Percentiles rank a stretch among this genome's conserved stretches.
phyloP scores from a whole-genome alignment of 2,113 vertebrate genomes.

The Megaleporinus macrocephalus region DNA sequence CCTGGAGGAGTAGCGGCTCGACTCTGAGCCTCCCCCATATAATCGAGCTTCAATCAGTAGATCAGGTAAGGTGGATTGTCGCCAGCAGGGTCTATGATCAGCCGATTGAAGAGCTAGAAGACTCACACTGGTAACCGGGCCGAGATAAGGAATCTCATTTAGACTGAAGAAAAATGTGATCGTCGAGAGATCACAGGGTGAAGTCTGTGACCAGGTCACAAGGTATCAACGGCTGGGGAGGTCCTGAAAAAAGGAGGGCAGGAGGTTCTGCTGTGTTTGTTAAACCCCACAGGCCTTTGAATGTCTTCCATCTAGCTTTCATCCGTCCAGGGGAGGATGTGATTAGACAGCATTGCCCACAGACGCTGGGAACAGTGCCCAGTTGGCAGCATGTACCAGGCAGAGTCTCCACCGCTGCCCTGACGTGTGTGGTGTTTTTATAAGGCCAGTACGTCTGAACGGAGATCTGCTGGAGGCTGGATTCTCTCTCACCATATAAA shows the following conservation, averaged over 20 bases:
- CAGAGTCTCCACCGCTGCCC: constrained; percentile 1
- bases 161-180: neutral
- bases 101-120: no score
- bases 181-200: neutral
- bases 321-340: constrained; percentile 44
- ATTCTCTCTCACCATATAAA: neutral
- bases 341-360: constrained; percentile 38
- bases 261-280: constrained; percentile 32
- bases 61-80: no score
- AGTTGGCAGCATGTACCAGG: constrained; percentile 55
- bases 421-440: constrained; percentile 50
- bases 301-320: constrained; percentile 44
- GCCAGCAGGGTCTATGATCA: no score
- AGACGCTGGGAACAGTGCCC: constrained; percentile 63
- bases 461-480: neutral
- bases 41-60: no score
- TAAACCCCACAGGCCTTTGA: constrained; percentile 47
- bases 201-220: neutral
- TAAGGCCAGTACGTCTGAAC: constrained; percentile 45
- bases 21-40: no score
- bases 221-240: neutral
- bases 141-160: neutral
- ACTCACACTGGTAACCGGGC: no score
- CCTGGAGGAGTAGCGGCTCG: no score
- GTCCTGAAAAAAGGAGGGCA: neutral